Conservation (phyloP, 2,888 invertebrate genomes). For the Lydus trimaculatus region DNA sequence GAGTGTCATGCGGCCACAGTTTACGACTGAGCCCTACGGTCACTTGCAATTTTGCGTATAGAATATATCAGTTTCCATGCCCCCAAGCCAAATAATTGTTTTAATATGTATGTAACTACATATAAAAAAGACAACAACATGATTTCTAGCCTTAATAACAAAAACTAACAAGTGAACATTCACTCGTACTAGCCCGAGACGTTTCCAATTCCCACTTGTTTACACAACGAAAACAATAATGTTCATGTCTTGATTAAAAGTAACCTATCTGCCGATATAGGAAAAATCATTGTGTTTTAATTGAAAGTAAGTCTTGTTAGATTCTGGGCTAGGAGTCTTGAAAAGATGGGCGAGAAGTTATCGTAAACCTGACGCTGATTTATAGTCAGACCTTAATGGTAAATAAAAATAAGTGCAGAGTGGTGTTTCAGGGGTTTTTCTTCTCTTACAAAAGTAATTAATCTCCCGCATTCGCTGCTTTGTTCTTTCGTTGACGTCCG, state of each 20-base stretch:
- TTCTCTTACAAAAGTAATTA: constrained; percentile 46
- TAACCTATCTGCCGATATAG: neutral
- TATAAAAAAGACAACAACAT: neutral
- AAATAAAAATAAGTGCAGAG: constrained; percentile 60
- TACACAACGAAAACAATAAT: neutral
- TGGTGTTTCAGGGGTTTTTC: constrained; percentile 53
- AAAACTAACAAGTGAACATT: neutral
- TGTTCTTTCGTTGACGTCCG: constrained; percentile 24
- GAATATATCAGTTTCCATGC: constrained; percentile 18
- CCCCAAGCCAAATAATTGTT: constrained; percentile 11
- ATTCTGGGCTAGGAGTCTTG: constrained; percentile 10
- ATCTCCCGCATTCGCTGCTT: constrained; percentile 42
- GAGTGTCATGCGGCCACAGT: constrained; percentile 37
- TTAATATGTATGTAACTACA: neutral
- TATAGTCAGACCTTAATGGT: constrained; percentile 57
- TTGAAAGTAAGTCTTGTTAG: constrained; percentile 12
- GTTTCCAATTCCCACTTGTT: constrained; percentile 1
- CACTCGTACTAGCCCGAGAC: neutral
- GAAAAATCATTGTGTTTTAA: constrained; percentile 12
- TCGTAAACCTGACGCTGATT: constrained; percentile 46
- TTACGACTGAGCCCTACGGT: constrained; percentile 39
- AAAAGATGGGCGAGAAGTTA: constrained; percentile 14
- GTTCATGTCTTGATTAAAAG: neutral
- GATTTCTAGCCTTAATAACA: neutral
- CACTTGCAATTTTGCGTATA: constrained; percentile 30